Conservation (phyloP, 1,140 invertebrate species). For the Cylas formicarius region DNA sequence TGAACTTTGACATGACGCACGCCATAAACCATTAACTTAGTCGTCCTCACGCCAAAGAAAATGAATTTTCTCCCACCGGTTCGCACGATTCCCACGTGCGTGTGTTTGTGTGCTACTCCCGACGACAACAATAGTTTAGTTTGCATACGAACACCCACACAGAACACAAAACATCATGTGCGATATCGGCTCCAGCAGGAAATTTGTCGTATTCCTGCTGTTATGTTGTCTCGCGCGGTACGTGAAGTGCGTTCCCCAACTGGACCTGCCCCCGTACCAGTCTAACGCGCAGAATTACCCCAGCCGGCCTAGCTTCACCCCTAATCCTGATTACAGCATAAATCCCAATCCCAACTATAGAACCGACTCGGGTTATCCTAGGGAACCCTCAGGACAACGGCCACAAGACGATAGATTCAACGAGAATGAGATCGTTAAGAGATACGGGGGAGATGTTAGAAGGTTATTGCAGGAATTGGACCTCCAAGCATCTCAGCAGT, state of each 20-base stretch:
- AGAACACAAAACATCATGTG: slow-evolving; percentile 23
- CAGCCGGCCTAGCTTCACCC: slow-evolving; percentile 19
- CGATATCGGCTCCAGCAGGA: slow-evolving; percentile 26
- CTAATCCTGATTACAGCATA: slow-evolving; percentile 13
- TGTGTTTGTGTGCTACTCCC: slow-evolving; percentile 18
- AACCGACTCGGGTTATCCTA: slow-evolving; percentile 9
- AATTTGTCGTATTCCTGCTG: slow-evolving; percentile 17
- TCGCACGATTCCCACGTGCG: slow-evolving; percentile 22
- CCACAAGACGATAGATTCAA: neutral
- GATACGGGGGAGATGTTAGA: slow-evolving; percentile 22
- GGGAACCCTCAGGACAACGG: slow-evolving; percentile 1
- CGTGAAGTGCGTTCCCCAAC: slow-evolving; percentile 5
- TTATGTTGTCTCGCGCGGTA: slow-evolving; percentile 3
- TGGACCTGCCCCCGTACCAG: slow-evolving; percentile 20
- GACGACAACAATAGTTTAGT: slow-evolving; percentile 18
- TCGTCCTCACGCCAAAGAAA: no score
- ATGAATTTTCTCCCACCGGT: no score
- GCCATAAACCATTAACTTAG: no score
- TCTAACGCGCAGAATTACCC: slow-evolving; percentile 17
- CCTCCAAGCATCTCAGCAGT: slow-evolving; percentile 64
- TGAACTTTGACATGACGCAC: no score
- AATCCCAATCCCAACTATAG: slow-evolving; percentile 14
- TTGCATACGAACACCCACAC: slow-evolving; percentile 7
- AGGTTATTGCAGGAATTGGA: slow-evolving; percentile 46
- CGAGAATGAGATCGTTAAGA: slow-evolving; percentile 11